A percentile compares a stretch with the other conserved stretches of the same genome.
Conservation (phyloP, 2,797 vertebrate species). For the Melanogrammus aeglefinus region DNA sequence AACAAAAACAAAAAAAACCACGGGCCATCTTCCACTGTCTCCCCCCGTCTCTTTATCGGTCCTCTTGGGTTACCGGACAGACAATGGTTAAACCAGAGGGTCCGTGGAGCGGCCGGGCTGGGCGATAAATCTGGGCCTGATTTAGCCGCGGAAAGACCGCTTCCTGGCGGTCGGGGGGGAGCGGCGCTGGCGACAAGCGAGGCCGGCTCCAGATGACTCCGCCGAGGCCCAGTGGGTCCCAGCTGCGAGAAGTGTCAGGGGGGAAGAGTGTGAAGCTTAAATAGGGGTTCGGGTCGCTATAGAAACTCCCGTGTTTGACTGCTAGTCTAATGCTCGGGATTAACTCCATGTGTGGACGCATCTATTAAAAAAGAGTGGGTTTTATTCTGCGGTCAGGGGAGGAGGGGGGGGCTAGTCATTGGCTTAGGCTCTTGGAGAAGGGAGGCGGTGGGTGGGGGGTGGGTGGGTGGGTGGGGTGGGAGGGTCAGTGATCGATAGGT, state of each 20-base stretch:
- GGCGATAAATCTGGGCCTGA: conserved; percentile 59
- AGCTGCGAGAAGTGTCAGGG: not conserved
- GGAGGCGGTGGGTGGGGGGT: conserved; percentile 18
- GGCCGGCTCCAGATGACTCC: conserved; percentile 25
- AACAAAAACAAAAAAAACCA: not conserved
- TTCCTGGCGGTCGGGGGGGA: conserved; percentile 29
- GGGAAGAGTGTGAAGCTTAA: not conserved
- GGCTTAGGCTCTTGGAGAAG: not conserved
- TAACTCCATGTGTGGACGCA: conserved; percentile 7
- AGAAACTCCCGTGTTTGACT: not conserved
- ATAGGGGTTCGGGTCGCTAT: not conserved
- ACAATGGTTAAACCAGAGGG: conserved; percentile 59
- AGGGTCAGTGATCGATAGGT: conserved; percentile 67
- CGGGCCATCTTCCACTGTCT: not conserved
- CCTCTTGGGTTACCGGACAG: conserved; percentile 62
- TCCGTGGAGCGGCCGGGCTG: conserved; percentile 31
- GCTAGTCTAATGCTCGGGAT: not conserved
- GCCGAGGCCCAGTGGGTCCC: not conserved
- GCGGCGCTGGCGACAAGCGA: conserved; percentile 18
- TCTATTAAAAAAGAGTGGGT: not conserved
- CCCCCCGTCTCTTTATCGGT: conserved; percentile 26
- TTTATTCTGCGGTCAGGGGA: not conserved
- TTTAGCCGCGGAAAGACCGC: conserved; percentile 47
- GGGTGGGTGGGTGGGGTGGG: conserved; percentile 40
- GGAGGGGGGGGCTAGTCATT: not conserved